Percentiles rank a stretch among this genome's conserved stretches.
Evolutionary conservation across 2,797 vertebrate species (phyloP).

Genomic region (Schizopygopsis malacanthus): DNA sequence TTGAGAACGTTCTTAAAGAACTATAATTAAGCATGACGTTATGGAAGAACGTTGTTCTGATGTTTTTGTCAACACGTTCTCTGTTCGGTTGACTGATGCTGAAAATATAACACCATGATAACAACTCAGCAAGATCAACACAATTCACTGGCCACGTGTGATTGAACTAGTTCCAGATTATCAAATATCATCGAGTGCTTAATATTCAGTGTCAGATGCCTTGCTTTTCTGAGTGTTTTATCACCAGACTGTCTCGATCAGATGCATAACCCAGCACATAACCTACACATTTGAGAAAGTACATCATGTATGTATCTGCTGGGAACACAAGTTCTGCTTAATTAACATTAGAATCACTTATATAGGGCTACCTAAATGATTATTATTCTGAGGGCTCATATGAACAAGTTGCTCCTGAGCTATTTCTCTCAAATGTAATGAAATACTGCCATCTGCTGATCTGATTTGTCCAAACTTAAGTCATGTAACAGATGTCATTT

Average conservation of each 20-base stretch:
- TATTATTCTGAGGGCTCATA: not conserved
- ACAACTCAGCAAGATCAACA: not conserved
- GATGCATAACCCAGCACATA: not conserved
- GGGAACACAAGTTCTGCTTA: not conserved
- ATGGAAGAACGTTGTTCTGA: not conserved
- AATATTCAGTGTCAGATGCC: not conserved
- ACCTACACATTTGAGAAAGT: not conserved
- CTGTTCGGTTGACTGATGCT: too few species aligned
- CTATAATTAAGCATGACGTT: not conserved
- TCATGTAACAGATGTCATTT: too few species aligned
- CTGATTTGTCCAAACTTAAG: not conserved
- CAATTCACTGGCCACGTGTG: not conserved
- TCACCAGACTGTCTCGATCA: not conserved
- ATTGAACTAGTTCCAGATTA: not conserved
- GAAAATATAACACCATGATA: not conserved
- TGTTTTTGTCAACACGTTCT: not conserved
- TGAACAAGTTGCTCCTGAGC: not conserved
- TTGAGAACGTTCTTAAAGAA: not conserved
- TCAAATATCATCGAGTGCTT: not conserved
- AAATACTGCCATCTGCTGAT: slow-evolving; percentile 2
- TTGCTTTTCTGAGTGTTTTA: not conserved
- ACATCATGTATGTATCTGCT: not conserved
- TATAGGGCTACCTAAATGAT: not conserved
- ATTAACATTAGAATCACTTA: not conserved
- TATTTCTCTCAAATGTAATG: not conserved